These are phyloP conservation scores for Thysanoteuthis rhombus DNA, from an alignment of 2,888 invertebrate genomes.

Conservation along the genomic window DNA sequence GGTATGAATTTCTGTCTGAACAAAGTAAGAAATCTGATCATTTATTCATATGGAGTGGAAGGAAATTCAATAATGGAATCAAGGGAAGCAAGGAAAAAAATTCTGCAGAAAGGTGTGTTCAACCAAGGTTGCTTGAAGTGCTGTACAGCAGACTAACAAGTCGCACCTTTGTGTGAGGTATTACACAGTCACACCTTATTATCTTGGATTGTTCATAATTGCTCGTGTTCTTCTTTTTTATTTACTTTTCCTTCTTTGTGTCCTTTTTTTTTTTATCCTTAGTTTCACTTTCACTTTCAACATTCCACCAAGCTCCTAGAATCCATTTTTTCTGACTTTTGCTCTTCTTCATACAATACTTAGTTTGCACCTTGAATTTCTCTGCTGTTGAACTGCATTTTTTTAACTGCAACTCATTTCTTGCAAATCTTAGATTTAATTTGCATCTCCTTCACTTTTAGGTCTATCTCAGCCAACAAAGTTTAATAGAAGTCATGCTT, in stretches of 20 bases:
- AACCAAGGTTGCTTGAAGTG: not conserved
- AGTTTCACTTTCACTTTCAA: not conserved
- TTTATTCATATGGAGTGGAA: not conserved
- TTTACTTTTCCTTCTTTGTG: not conserved
- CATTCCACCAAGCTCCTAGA: not conserved
- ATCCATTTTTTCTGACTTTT: not conserved
- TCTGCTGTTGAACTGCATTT: not conserved
- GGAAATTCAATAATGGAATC: not conserved
- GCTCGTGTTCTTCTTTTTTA: not conserved
- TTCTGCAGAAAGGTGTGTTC: not conserved
- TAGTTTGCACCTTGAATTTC: not conserved
- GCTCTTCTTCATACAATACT: not conserved
- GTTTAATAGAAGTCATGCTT: no score
- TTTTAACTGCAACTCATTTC: not conserved
- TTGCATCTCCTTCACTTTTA: no score
- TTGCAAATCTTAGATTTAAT: not conserved
- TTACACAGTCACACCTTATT: not conserved
- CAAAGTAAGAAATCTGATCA: constrained; percentile 12
- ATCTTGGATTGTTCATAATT: not conserved
- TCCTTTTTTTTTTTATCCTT: not conserved
- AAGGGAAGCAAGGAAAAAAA: not conserved
- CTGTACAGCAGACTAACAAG: not conserved
- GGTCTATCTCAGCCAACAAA: no score
- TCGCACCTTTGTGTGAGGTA: not conserved
- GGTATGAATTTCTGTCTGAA: not conserved